Percentiles rank a stretch among this genome's conserved stretches.
Conservation (phyloP, 2,888 invertebrate species). For the Teleogryllus oceanicus region DNA sequence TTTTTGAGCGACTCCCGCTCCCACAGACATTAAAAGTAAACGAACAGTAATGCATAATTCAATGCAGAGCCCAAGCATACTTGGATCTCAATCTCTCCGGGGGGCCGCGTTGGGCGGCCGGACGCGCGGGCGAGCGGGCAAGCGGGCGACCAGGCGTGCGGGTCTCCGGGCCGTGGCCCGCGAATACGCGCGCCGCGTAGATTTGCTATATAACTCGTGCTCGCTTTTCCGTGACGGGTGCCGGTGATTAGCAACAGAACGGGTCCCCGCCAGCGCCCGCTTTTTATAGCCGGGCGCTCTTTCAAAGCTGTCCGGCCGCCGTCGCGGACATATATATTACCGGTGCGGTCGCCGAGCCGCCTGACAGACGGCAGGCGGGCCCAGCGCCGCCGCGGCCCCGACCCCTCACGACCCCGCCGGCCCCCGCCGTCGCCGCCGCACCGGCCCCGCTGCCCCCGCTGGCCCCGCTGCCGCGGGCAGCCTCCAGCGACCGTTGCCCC, state of each 20-base stretch:
- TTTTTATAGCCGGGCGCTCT: background rate
- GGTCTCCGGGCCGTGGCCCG: background rate
- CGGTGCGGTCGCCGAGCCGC: conserved; percentile 11
- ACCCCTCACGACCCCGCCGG: background rate
- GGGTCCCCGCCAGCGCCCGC: background rate
- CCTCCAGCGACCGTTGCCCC: background rate
- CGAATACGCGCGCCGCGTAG: background rate
- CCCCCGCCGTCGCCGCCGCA: background rate
- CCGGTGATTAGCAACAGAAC: background rate
- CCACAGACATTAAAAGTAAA: conserved; percentile 10
- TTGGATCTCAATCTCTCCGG: background rate
- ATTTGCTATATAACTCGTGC: conserved; percentile 9
- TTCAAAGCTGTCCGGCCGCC: background rate
- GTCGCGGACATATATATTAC: conserved; percentile 3
- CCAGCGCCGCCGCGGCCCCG: background rate
- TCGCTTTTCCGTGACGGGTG: conserved; percentile 18
- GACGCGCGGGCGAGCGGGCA: no score
- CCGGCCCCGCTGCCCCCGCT: background rate
- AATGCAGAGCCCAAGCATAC: background rate
- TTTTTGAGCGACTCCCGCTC: background rate
- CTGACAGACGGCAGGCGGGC: background rate
- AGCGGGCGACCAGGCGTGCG: background rate
- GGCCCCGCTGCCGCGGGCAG: background rate
- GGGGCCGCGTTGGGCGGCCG: background rate
- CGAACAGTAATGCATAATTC: conserved; percentile 18